A percentile compares a stretch with the other conserved stretches of the same genome.
Conservation (phyloP, 1,140 invertebrate species). For the Atta texana region DNA sequence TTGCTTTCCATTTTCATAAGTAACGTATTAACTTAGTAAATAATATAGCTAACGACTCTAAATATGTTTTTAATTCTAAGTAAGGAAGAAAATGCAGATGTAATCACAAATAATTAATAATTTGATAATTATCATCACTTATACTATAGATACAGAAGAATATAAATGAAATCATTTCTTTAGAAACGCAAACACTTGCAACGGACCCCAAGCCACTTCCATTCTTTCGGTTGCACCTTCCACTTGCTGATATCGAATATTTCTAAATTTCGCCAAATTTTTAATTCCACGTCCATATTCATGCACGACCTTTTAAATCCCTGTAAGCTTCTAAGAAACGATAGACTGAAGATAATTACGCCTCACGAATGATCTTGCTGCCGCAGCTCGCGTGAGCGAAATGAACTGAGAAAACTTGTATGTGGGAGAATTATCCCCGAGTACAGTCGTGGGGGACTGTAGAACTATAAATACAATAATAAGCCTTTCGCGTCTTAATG, state of each 20-base stretch:
- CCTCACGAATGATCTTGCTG: slow-evolving; percentile 23
- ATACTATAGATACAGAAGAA: not conserved
- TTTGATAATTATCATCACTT: not conserved
- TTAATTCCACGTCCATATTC: slow-evolving; percentile 75
- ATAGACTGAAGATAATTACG: not conserved
- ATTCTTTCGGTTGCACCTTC: slow-evolving; percentile 76
- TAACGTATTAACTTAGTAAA: not conserved
- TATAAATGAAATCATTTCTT: not conserved
- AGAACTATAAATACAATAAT: slow-evolving; percentile 48
- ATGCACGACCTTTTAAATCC: not conserved
- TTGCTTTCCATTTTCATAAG: not conserved
- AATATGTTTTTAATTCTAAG: not conserved
- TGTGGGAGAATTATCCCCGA: slow-evolving; percentile 21
- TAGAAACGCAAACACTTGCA: slow-evolving; percentile 32
- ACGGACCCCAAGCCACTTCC: slow-evolving; percentile 78
- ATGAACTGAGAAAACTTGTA: slow-evolving; percentile 6
- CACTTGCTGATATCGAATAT: slow-evolving; percentile 75
- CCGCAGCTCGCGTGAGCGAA: slow-evolving; percentile 11
- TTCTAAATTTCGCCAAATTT: slow-evolving; percentile 76
- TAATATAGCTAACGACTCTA: not conserved
- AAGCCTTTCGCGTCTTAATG: slow-evolving; percentile 34
- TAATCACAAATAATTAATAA: not conserved
- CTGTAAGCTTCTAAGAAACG: not conserved
- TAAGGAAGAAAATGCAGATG: not conserved
- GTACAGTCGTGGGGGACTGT: not conserved